Conservation (phyloP, 1,140 invertebrate species). For the Drosophila saltans region DNA sequence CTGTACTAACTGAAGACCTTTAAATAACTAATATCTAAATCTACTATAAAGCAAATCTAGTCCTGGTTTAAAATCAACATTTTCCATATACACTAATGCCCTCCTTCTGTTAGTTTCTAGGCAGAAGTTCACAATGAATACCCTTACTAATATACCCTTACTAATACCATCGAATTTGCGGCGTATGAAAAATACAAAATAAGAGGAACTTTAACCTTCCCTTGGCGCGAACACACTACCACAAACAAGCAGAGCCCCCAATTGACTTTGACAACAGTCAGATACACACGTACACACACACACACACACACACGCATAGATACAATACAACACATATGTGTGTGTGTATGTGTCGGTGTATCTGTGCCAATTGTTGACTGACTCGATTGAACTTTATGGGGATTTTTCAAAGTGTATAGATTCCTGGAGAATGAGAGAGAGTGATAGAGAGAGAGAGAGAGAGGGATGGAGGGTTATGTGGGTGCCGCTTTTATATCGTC, state of each 20-base stretch:
- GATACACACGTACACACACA: slow-evolving; percentile 32
- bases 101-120: no score
- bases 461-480: slow-evolving; percentile 4
- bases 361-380: slow-evolving; percentile 70
- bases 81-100: no score
- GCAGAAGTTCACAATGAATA: no score
- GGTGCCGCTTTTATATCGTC: slow-evolving; percentile 62
- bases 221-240: background rate
- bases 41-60: no score
- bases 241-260: slow-evolving; percentile 39
- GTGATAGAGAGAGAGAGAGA: no score
- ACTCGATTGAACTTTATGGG: slow-evolving; percentile 72
- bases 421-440: no score
- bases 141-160: background rate
- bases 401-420: slow-evolving; percentile 1
- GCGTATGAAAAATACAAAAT: slow-evolving; percentile 34
- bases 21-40: no score
- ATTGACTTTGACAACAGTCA: slow-evolving; percentile 69
- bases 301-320: slow-evolving; percentile 17
- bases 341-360: slow-evolving; percentile 30
- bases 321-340: slow-evolving; percentile 31
- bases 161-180: background rate
- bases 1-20: no score
- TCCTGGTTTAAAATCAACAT: no score
- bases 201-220: slow-evolving; percentile 57